Base-by-base conservation (phyloP, 2,113 vertebrate genomes). In the Monopterus albus region DNA sequence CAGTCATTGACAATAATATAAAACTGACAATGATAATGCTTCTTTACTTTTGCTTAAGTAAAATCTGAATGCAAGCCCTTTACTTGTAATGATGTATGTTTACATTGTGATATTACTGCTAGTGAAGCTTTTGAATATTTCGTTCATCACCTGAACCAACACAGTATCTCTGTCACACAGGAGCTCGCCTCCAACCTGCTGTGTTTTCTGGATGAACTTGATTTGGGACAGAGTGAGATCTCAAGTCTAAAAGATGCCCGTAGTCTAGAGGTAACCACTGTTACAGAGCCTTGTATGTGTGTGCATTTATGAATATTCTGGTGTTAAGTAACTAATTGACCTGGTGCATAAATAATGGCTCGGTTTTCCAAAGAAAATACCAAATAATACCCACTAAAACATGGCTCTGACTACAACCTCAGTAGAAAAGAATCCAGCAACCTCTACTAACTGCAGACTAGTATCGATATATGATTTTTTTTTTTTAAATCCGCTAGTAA, bases 191-290 rank as follows among this genome's bases (percentile, higher is more conserved):
- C 70, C n/a, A 72, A 23, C 7, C 50, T 49, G 20, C 84, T 93
- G 39, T 88, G 89, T 76, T 89, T 94, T 43, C 0, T 96, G 33
- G 92, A 94, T 63, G 86, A 88, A 1, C 74, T 92, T 58, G 92
- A 93, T 8, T 86, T 92, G 57, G 87, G 72, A 47, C 78, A 85
- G 43, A 86, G 36, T 43, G 87, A 94, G 29, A 91, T 90, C 39
- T 80, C 60, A 14, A 75, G 86, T 36, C 82, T 94, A 59, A 92
- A 93, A 31, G 92, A 95, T 46, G 84, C 74, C 46, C 89, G 92
- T 66, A 91, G 90, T 76, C 69, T 95, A 73, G 91, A 96, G 96
- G 96, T 98, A 91, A 81, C 86, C 33, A 43, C 13, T 42, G 0
- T 21, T 43, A 26, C 46, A 58, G 5, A 21, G 43, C 26, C 35